These are phyloP conservation scores for Cheilosia scutellata DNA, from an alignment of 2,888 invertebrate species.

Conservation along the genomic window DNA sequence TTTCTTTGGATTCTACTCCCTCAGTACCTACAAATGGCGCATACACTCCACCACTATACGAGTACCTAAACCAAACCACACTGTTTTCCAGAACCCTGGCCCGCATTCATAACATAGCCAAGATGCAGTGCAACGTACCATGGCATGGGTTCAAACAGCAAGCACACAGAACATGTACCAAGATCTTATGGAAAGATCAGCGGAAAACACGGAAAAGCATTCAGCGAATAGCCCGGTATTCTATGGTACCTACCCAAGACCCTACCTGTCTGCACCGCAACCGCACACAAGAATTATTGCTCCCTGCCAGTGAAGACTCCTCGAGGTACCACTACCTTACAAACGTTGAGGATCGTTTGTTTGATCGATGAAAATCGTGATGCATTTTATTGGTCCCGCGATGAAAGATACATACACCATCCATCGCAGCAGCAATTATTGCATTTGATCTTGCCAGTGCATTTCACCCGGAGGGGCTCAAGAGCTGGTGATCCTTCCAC, in stretches of 20 bases:
- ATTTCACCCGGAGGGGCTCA: slow-evolving; percentile 37
- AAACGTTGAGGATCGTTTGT: slow-evolving; percentile 57
- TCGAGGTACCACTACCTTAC: slow-evolving; percentile 24
- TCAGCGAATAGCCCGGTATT: slow-evolving; percentile 52
- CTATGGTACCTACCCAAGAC: slow-evolving; percentile 32
- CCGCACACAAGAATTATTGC: slow-evolving; percentile 63
- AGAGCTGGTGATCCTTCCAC: slow-evolving; percentile 54
- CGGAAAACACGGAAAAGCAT: slow-evolving; percentile 65
- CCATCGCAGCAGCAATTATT: slow-evolving; percentile 56
- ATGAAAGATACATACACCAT: slow-evolving; percentile 50
- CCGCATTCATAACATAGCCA: slow-evolving; percentile 42
- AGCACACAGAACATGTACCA: slow-evolving; percentile 35
- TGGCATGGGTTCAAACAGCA: slow-evolving; percentile 13
- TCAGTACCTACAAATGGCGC: background rate
- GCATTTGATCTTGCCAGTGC: slow-evolving; percentile 55
- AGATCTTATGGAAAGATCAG: slow-evolving; percentile 58
- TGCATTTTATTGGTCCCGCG: slow-evolving; percentile 66
- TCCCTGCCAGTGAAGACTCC: slow-evolving; percentile 35
- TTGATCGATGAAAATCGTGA: slow-evolving; percentile 75
- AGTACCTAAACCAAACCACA: slow-evolving; percentile 1
- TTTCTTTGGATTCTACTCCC: slow-evolving; percentile 47
- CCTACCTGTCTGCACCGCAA: slow-evolving; percentile 71
- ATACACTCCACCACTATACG: slow-evolving; percentile 9
- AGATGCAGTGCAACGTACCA: slow-evolving; percentile 10
- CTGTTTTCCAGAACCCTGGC: slow-evolving; percentile 48